These are phyloP conservation scores for Trichonephila inaurata DNA, from an alignment of 1,140 invertebrate genomes.

Conservation along the genomic window DNA sequence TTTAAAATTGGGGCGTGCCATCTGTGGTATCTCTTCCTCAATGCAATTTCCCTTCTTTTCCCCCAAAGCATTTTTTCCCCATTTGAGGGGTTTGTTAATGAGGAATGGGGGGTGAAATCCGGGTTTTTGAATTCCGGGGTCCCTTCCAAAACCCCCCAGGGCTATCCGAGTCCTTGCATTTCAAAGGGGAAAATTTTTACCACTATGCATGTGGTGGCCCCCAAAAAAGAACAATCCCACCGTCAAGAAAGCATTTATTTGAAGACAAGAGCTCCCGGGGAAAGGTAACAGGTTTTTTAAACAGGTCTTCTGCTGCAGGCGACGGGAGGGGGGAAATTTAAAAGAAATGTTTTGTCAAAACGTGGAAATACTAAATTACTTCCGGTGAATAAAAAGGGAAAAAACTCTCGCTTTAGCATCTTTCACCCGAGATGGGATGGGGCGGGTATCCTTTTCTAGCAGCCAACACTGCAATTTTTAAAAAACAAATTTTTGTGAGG, in stretches of 20 bases:
- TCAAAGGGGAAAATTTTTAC: background rate
- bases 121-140: background rate
- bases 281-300: conserved; percentile 51
- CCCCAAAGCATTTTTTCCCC: no score
- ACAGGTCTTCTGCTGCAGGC: background rate
- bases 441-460: background rate
- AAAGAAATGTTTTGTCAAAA: background rate
- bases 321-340: conserved; percentile 19
- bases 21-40: background rate
- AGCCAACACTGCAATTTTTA: background rate
- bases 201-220: background rate
- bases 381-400: background rate
- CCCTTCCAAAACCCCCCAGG: background rate
- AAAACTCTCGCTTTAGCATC: background rate
- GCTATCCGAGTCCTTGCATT: background rate
- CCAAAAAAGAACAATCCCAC: background rate
- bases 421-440: background rate
- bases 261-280: background rate
- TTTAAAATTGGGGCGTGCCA: no score
- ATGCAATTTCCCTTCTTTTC: background rate
- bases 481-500: background rate
- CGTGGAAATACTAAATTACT: conserved; percentile 7
- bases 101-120: background rate
- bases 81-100: background rate
- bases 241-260: conserved; percentile 18